Conservation (phyloP, 2,113 vertebrate species). For the Phrynosoma blainvillii region DNA sequence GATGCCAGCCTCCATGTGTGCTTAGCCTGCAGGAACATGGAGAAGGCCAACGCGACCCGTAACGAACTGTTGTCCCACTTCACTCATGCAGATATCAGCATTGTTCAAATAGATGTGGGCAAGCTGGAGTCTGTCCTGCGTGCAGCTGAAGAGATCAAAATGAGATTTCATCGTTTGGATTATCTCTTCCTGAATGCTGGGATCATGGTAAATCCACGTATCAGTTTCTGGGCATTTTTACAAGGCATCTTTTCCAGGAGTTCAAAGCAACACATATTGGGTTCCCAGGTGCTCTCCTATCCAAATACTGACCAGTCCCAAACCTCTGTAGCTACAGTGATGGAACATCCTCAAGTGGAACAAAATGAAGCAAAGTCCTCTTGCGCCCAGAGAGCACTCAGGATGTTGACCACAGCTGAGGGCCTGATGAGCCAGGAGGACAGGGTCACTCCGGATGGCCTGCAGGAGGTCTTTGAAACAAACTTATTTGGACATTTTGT, state of each 20-base stretch:
- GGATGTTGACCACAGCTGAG: slow-evolving; percentile 88
- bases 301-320: slow-evolving; percentile 18
- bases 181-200: slow-evolving; percentile 93
- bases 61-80: slow-evolving; percentile 74
- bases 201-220: slow-evolving; percentile 90
- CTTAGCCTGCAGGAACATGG: slow-evolving; percentile 85
- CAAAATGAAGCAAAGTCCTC: slow-evolving; percentile 16
- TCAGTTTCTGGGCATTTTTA: slow-evolving; percentile 85
- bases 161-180: slow-evolving; percentile 87
- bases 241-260: slow-evolving; percentile 86
- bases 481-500: slow-evolving; percentile 95
- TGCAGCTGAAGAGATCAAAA: slow-evolving; percentile 81
- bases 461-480: slow-evolving; percentile 90
- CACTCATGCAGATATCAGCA: slow-evolving; percentile 78
- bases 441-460: slow-evolving; percentile 81
- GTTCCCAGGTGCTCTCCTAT: slow-evolving; percentile 16
- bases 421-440: slow-evolving; percentile 89
- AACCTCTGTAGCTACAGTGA: slow-evolving; percentile 10
- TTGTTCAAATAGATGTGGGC: slow-evolving; percentile 86
- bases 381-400: slow-evolving; percentile 65
- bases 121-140: slow-evolving; percentile 81
- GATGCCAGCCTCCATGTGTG: slow-evolving; percentile 84
- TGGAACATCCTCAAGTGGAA: slow-evolving; percentile 23
- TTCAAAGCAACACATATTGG: slow-evolving; percentile 16
- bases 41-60: slow-evolving; percentile 78